These are phyloP conservation scores for Protomyctophum bolini DNA, from an alignment of 2,113 vertebrate genomes.

Conservation along the genomic window DNA sequence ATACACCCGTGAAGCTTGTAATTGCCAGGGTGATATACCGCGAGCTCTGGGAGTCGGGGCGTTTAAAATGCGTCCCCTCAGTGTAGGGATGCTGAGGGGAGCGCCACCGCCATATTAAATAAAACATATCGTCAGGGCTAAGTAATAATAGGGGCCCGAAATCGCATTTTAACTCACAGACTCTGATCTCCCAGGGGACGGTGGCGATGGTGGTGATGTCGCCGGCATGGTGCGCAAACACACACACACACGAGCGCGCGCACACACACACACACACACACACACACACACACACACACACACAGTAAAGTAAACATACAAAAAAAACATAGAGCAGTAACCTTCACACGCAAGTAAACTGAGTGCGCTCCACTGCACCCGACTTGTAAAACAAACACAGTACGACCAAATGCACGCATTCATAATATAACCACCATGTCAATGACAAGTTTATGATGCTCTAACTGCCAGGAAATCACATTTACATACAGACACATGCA, in stretches of 20 bases:
- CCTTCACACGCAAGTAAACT: neutral
- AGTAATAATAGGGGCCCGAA: slow-evolving; percentile 31
- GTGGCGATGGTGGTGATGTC: neutral
- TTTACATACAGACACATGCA: neutral
- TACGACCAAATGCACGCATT: neutral
- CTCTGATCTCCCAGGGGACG: slow-evolving; percentile 27
- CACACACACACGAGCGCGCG: neutral
- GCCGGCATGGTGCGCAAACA: neutral
- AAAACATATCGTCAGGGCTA: slow-evolving; percentile 52
- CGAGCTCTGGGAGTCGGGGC: slow-evolving; percentile 5
- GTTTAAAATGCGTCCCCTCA: slow-evolving; percentile 44
- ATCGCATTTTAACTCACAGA: slow-evolving; percentile 40
- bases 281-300: neutral
- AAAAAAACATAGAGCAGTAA: neutral
- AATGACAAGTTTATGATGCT: too few relatives aligned
- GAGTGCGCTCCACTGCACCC: too few relatives aligned
- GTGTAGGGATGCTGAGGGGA: slow-evolving; percentile 22
- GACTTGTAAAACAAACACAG: neutral
- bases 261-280: neutral
- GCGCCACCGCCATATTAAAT: slow-evolving; percentile 43
- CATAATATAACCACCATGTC: neutral
- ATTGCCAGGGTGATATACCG: slow-evolving; percentile 65
- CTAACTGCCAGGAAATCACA: neutral
- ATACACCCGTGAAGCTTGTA: slow-evolving; percentile 53
- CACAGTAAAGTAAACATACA: slow-evolving; percentile 3